A percentile compares a stretch with the other conserved stretches of the same genome.
Evolutionary conservation across 2,113 vertebrate genomes (phyloP).

Genomic region (Camarhynchus parvulus): DNA sequence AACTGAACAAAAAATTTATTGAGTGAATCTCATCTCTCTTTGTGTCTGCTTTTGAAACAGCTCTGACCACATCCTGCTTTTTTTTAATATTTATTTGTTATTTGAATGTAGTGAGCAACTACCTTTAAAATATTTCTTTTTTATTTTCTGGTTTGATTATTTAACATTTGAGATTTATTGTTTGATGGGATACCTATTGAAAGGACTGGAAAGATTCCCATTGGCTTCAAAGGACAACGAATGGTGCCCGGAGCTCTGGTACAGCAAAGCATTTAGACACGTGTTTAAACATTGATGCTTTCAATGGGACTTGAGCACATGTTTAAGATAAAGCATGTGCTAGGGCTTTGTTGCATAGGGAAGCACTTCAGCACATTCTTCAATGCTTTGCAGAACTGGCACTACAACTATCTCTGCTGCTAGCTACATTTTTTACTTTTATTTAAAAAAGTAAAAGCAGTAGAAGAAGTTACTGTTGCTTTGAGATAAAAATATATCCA

Average conservation of each 20-base stretch:
- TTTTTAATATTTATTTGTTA: not conserved
- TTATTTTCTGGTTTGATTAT: not conserved
- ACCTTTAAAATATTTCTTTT: not conserved
- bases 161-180: constrained; percentile 38
- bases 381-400: constrained; percentile 54
- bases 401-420: constrained; percentile 23
- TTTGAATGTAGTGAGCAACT: not conserved
- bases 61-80: not conserved
- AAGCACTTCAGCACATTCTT: constrained; percentile 56
- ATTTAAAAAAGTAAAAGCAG: not conserved
- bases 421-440: constrained; percentile 48
- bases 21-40: not conserved
- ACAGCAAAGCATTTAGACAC: constrained; percentile 54
- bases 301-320: constrained; percentile 54
- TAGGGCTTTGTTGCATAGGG: constrained; percentile 22
- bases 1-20: constrained; percentile 20
- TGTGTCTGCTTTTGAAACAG: constrained; percentile 11
- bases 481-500: not conserved
- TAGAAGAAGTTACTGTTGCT: constrained; percentile 1
- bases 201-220: constrained; percentile 34
- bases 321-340: constrained; percentile 60
- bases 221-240: constrained; percentile 28
- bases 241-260: constrained; percentile 35
- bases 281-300: constrained; percentile 62
- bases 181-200: constrained; percentile 45